Evolutionary conservation across 2,797 vertebrate genomes (phyloP), one percentile per base, ranked within the genome.

Genomic region (Orientallactaga sibirica): DNA sequence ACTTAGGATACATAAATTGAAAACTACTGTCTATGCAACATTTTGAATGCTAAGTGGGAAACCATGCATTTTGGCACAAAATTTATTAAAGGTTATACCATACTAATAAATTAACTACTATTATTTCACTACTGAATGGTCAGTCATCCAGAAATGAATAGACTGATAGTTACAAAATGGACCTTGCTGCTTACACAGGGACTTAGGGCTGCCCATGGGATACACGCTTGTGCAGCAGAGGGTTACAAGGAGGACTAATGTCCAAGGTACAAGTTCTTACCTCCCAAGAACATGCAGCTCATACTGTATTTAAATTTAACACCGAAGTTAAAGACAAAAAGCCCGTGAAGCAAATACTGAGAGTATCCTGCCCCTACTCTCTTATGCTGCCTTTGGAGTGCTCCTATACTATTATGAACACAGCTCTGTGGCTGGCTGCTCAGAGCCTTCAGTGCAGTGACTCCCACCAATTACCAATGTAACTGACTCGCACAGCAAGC

Each of bases 51-150:
- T 98, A 96, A 97, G 97, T 97, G 98, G 97, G 97, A 97, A 98
- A 98, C 94, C 97, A 98, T 97, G 97, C 96, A 98, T 98, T 98
- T 98, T 98, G 98, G 98, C 98, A 98, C 98, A 43, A 97, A 96
- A 95, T 96, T 94, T 93, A 93, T 95, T 95, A 43, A 95, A 97
- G 95, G 92, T 3, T 93, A 95, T 93, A 95, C 90, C 71, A 95
- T 61, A 93, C 81, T 92, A 97, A 96, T 95, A 97, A 97, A 97
- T 88, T 41, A 95, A 90, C 82, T 77, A 90, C 91, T 95, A 97
- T 81, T 91, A 93, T 94, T 97, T 96, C 62, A 41, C 94, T 91
- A 70, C 79, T 58, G 12, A 90, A 95, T 76, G 93, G 83, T 97
- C 94, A 95, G 92, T 94, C 67, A 37, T 95, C 90, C 92, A 95